Evolutionary conservation across 2,888 invertebrate genomes (phyloP), one percentile per base, ranked within the genome.

Genomic region (Carpatolechia fugitivella): DNA sequence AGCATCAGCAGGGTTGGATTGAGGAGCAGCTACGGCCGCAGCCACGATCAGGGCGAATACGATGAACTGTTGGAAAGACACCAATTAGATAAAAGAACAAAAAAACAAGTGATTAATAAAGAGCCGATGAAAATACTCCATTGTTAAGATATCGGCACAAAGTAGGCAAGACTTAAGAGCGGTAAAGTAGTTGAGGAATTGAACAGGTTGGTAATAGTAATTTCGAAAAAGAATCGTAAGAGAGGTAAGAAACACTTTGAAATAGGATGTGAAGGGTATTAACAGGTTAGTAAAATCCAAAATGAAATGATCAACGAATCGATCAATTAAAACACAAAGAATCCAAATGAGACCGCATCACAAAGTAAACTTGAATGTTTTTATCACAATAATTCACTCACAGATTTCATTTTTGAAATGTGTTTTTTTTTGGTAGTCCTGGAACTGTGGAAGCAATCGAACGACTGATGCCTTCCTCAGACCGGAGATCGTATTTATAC

Each of bases 321-420:
- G 24, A 24, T 24, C 24, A 24, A 24, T n/a, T n/a, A 24, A 24
- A 24, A 24, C 24, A 24, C 24, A 24, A 24, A 24, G 16, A 38
- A 3, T 8, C 16, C 2, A 16, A 16, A 16, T 8, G 14, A 18
- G 7, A n/a, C 8, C 29, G n/a, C 29, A 8, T 16, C 16, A 5
- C 16, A 13, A 29, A 24, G 20, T 29, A 3, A 16, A 16, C 14
- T 14, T n/a, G n/a, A 44, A 16, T 10, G 10, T 5, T 44, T 8
- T 18, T 18, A 16, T 16, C 35, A 35, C 49, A 20, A 35, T 49
- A 16, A 13, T 16, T n/a, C 49, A 49, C 49, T 35, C 87, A 90
- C 90, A 84, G 79, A 83, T 87, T 89, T 90, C 90, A 90, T 90
- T 82, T 84, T 90, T 68, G 55, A 11, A 57, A 57, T 24, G 58